These are phyloP conservation scores for Slavum lentiscoides DNA, from an alignment of 2,888 invertebrate species.

Conservation along the genomic window DNA sequence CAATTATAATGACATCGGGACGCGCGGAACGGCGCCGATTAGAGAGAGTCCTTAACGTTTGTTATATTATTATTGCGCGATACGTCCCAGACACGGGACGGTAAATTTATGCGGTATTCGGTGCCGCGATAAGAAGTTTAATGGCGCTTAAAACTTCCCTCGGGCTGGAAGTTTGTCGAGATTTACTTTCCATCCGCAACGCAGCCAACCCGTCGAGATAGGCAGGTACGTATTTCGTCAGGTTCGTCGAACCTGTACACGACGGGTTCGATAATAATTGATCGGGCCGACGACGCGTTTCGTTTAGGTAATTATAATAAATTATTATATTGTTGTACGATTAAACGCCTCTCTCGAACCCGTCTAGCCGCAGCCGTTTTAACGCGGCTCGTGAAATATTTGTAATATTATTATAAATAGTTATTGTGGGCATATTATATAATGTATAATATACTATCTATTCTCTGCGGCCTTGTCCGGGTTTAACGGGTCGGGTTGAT, in stretches of 20 bases:
- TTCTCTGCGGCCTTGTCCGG: too few species aligned
- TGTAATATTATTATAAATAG: neutral
- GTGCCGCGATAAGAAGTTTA: slow-evolving; percentile 18
- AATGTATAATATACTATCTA: too few species aligned
- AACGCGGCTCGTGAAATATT: neutral
- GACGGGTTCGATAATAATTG: too few species aligned
- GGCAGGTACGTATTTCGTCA: too few species aligned
- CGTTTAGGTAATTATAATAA: neutral
- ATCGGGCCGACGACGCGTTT: too few species aligned
- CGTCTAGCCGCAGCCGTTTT: neutral
- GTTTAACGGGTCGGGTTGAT: too few species aligned
- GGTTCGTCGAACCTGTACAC: too few species aligned
- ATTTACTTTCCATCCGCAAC: neutral
- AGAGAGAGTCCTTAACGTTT: neutral
- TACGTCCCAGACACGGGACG: neutral
- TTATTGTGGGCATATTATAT: too few species aligned
- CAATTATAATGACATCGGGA: slow-evolving; percentile 22
- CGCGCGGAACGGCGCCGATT: neutral
- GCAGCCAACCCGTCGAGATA: too few species aligned
- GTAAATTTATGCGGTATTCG: slow-evolving; percentile 16
- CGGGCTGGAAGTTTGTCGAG: slow-evolving; percentile 8
- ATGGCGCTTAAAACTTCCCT: slow-evolving; percentile 29
- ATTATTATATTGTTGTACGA: neutral
- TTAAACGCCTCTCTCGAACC: slow-evolving; percentile 17
- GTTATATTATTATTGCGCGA: neutral